Evolutionary conservation across 2,113 vertebrate species (phyloP), one percentile per base, ranked within the genome.

Genomic region (Halcyon senegalensis): DNA sequence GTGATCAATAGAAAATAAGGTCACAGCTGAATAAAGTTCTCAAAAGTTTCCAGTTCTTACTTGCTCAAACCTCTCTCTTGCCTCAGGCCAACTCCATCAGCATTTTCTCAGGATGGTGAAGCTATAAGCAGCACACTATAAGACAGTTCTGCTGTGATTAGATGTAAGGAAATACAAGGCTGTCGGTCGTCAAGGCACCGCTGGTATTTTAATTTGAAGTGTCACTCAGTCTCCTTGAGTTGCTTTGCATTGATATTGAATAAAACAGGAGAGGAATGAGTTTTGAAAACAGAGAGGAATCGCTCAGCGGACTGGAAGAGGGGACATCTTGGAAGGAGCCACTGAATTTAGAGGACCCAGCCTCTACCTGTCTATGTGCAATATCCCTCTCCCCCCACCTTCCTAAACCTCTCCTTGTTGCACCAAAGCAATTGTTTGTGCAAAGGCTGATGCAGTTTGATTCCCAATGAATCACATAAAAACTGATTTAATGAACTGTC

Each of bases 181-280:
- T 93, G 91, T 56, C 0, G 0, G 88, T 81, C 92, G 95, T 95
- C 92, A 93, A 90, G 80, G 62, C n/a, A 84, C 33, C 75, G 53
- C 77, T 92, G 58, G 69, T 78, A 84, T 93, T 96, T 84, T 92
- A 97, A 96, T 95, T 87, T 91, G 80, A 95, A 93, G 53, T 95
- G 94, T 89, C 96, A 93, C 44, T 91, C 91, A 84, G 66, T 55
- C 86, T 93, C 41, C 90, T 89, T 60, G 68, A 87, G 37, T 89
- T 91, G 66, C 60, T 95, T 96, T 92, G 53, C 35, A 10, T 55
- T 87, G 84, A 76, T 93, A 75, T 46, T 69, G 89, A 96, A 82
- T 79, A 94, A 89, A 97, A 92, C 44, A 82, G 58, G 77, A 93
- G n/a, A 89, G 23, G 37, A 95, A 76, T 83, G 58, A 93, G 25